Conservation (phyloP, 23 tunicate species). For the Halocynthia roretzi region DNA sequence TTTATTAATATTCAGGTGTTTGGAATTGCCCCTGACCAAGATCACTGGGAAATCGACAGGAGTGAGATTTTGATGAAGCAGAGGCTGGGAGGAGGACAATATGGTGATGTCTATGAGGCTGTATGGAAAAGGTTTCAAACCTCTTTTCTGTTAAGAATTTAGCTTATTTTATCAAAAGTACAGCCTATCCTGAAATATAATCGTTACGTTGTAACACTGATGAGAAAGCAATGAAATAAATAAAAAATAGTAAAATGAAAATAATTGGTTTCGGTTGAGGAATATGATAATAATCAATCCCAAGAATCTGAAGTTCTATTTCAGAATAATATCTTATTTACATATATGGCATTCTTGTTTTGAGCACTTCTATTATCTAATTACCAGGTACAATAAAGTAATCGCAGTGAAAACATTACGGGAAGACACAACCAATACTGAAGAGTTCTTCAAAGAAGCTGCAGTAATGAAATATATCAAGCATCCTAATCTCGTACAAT, state of each 20-base stretch:
- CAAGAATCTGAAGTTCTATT: neutral
- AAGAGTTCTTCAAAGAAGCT: slow-evolving; percentile 88
- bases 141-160: neutral
- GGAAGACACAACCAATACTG: slow-evolving; percentile 89
- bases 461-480: slow-evolving; percentile 87
- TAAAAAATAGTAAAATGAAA: no score
- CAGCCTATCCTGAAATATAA: no score
- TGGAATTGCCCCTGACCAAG: slow-evolving; percentile 81
- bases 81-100: slow-evolving; percentile 89
- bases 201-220: no score
- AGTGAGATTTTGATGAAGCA: slow-evolving; percentile 87
- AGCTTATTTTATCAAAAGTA: neutral
- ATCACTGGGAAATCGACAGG: slow-evolving; percentile 80
- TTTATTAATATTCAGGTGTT: slow-evolving; percentile 25
- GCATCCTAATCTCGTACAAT: slow-evolving; percentile 80
- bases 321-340: neutral
- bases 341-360: neutral
- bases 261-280: no score
- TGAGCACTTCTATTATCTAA: neutral
- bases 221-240: no score
- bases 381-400: slow-evolving; percentile 56
- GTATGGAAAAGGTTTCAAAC: slow-evolving; percentile 74
- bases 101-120: slow-evolving; percentile 98
- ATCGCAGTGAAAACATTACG: slow-evolving; percentile 95
- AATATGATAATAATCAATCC: neutral